phyloP scores from a whole-genome alignment of 2,888 invertebrate species.

The Criorhina ranunculi region DNA sequence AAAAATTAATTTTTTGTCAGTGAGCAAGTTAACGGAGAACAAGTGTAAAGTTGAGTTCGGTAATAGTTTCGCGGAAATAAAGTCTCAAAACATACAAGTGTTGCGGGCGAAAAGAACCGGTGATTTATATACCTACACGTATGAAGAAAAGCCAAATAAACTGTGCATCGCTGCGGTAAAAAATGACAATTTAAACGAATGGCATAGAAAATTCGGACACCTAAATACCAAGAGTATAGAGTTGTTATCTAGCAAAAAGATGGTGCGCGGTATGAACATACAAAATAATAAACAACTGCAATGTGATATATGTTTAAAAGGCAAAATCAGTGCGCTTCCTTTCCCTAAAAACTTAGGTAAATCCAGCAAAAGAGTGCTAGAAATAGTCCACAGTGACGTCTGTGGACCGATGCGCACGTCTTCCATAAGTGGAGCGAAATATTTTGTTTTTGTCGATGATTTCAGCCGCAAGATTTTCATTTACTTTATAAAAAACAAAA shows the following conservation, averaged over 20 bases:
- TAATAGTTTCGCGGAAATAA: background rate
- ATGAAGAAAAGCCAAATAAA: too few species aligned
- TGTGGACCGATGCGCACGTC: constrained; percentile 61
- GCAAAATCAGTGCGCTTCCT: constrained; percentile 19
- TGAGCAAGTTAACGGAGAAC: constrained; percentile 14
- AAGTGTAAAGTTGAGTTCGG: constrained; percentile 2
- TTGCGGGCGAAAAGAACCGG: background rate
- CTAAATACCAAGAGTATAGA: constrained; percentile 3
- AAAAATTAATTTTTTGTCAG: constrained; percentile 10
- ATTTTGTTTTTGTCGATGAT: constrained; percentile 45
- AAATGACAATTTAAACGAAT: background rate
- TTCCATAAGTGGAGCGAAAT: constrained; percentile 57
- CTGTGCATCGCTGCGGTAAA: too few species aligned
- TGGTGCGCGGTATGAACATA: constrained; percentile 7
- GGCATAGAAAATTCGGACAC: constrained; percentile 12
- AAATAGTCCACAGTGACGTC: constrained; percentile 68
- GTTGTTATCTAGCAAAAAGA: background rate
- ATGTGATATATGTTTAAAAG: constrained; percentile 26
- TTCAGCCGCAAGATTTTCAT: constrained; percentile 46
- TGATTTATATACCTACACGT: too few species aligned
- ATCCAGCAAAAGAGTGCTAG: constrained; percentile 14
- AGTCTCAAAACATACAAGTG: background rate
- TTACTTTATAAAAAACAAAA: constrained; percentile 62
- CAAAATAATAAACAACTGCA: background rate
- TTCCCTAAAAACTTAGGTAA: constrained; percentile 19